Evolutionary conservation across 2,113 vertebrate species (phyloP), one percentile per base, ranked within the genome.

Genomic region (Paedocypris sp.): DNA sequence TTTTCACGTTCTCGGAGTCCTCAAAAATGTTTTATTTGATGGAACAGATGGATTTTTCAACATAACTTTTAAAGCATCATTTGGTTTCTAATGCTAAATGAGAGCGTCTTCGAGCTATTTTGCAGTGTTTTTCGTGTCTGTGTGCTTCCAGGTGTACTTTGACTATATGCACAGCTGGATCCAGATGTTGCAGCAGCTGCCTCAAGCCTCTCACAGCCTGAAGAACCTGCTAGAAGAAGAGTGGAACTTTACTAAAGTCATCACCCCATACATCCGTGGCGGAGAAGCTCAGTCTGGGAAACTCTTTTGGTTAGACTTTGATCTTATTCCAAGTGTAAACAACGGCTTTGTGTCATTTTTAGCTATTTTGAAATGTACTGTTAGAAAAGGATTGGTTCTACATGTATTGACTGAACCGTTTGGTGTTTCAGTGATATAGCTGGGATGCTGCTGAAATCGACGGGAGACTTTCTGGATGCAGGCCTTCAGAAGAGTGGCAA

Each of bases 91-190:
- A n/a, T n/a, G n/a, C n/a, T n/a, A n/a, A n/a, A n/a, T n/a, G n/a
- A n/a, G n/a, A n/a, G n/a, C n/a, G n/a, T n/a, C n/a, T n/a, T n/a
- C n/a, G n/a, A n/a, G n/a, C n/a, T n/a, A n/a, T n/a, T n/a, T n/a
- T n/a, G n/a, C n/a, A 23, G 2, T 46, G 1, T 13, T 19, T 19
- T 39, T 19, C 1, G 33, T 53, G 54, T 32, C 38, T 26, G 31
- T 73, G 36, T 19, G 52, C 16, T 35, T 74, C 52, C 66, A 99
- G 95, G 95, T 99, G 45, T 99, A 99, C 77, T 97, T 98, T 81
- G 92, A 93, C 80, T 99, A 99, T 81, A 98, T 99, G 94, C 88
- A 90, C 78, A 94, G 91, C 79, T 99, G 95, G 95, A 99, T 99
- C 78, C 87, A 88, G 83, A 99, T 99, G 95, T 79, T 99, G 58